Conservation (phyloP, 2,113 vertebrate genomes). For the Empidonax traillii region DNA sequence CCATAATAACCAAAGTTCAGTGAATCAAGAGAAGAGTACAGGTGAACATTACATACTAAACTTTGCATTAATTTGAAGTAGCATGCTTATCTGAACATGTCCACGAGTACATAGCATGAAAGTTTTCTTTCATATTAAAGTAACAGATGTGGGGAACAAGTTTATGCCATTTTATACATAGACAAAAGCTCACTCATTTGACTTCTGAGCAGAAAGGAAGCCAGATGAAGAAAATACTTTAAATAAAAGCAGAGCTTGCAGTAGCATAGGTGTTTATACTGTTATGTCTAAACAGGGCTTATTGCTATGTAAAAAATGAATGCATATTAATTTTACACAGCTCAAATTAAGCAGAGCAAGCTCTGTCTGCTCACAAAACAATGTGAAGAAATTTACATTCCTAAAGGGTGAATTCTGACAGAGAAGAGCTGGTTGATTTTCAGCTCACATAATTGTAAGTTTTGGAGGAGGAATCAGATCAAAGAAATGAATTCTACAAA, state of each 20-base stretch:
- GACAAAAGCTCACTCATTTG: not conserved
- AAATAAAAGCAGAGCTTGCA: not conserved
- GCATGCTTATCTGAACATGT: not conserved
- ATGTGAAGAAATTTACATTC: not conserved
- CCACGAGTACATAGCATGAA: not conserved
- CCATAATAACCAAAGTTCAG: not conserved
- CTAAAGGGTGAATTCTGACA: not conserved
- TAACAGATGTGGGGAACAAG: not conserved
- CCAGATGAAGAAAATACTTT: not conserved
- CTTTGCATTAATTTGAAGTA: not conserved
- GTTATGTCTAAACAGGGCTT: not conserved
- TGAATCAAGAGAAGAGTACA: not conserved
- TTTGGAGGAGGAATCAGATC: not conserved
- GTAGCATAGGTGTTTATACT: not conserved
- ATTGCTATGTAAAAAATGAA: not conserved
- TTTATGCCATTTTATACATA: not conserved
- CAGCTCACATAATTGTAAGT: not conserved
- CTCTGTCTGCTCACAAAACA: not conserved
- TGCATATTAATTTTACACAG: not conserved
- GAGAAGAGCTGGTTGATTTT: not conserved
- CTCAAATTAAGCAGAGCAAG: not conserved
- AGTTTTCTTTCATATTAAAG: not conserved
- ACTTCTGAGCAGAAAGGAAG: not conserved
- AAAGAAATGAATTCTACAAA: not conserved
- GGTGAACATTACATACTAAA: not conserved